Evolutionary conservation across 1,140 invertebrate species (phyloP), one percentile per base, ranked within the genome.

Genomic region (Ctenoplectra terminalis): DNA sequence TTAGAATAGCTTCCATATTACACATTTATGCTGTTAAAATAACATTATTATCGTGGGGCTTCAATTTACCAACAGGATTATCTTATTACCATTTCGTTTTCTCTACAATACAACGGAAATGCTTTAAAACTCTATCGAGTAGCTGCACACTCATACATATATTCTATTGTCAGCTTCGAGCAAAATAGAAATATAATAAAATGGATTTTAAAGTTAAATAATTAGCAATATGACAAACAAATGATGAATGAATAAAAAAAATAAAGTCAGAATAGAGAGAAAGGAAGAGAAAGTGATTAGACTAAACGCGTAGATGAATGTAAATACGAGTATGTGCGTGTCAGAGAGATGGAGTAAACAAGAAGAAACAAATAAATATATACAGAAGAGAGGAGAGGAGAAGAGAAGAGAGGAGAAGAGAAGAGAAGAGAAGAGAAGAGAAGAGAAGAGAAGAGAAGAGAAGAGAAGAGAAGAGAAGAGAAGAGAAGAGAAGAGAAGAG

Each of bases 241-340:
- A 79, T 37, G 46, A 46, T 37, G 26, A 48, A 63, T 26, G 48
- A 46, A 11, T 20, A 31, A 31, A 31, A 20, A 80, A 75, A 81
- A 81, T 48, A 58, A 67, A 58, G 34, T 40, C 23, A 75, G 50
- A 81, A 82, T 58, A 69, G 66, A 82, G 73, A 77, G 80, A 82
- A 78, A 70, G 81, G 66, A 71, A 77, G 75, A 69, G 74, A 80
- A 79, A 79, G 77, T 80, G 69, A 80, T 61, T 73, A 29, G 48
- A 46, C 29, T 48, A 80, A 73, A 60, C 43, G 31, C 56, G 46
- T 29, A 61, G 26, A 70, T 79, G 34, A 60, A 43, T 72, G 46
- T 34, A 63, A 72, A 63, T 61, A 72, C 58, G 9, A 48, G 31
- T 60, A 11, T 48, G 54, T 54, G 20, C 8, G 23, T 54, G 11